phyloP scores from a whole-genome alignment of 2,797 vertebrate genomes.

The Galagoides demidoff region DNA sequence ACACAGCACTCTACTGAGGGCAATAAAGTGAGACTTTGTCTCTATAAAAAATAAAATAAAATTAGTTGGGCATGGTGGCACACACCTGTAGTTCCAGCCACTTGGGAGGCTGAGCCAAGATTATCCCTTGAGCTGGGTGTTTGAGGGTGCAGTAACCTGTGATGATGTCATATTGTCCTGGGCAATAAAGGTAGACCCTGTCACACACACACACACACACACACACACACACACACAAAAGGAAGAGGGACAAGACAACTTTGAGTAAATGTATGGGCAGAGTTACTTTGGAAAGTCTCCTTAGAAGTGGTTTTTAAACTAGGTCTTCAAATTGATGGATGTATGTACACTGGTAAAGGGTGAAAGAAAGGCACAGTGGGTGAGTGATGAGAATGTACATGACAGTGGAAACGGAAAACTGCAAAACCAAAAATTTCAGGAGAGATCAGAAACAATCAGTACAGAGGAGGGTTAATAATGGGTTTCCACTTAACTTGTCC shows the following conservation, averaged over 20 bases:
- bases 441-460: not conserved
- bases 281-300: conserved; percentile 4
- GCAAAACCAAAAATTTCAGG: conserved; percentile 12
- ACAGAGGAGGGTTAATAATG: not conserved
- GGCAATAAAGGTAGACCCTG: too few relatives aligned
- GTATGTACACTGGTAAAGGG: conserved; percentile 11
- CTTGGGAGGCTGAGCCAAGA: not conserved
- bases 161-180: not conserved
- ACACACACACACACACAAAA: too few relatives aligned
- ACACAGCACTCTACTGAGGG: too few relatives aligned
- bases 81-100: not conserved
- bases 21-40: too few relatives aligned
- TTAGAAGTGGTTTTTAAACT: not conserved
- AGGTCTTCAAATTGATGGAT: not conserved
- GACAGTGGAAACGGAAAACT: conserved; percentile 3
- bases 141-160: not conserved
- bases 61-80: too few relatives aligned
- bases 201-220: too few relatives aligned
- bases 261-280: not conserved
- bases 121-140: not conserved
- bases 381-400: not conserved
- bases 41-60: too few relatives aligned
- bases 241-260: conserved; percentile 4
- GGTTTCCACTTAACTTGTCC: not conserved
- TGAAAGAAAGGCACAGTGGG: not conserved